Evolutionary conservation across 2,888 invertebrate species (phyloP).

Genomic region (Xestoiulus laeticollis): DNA sequence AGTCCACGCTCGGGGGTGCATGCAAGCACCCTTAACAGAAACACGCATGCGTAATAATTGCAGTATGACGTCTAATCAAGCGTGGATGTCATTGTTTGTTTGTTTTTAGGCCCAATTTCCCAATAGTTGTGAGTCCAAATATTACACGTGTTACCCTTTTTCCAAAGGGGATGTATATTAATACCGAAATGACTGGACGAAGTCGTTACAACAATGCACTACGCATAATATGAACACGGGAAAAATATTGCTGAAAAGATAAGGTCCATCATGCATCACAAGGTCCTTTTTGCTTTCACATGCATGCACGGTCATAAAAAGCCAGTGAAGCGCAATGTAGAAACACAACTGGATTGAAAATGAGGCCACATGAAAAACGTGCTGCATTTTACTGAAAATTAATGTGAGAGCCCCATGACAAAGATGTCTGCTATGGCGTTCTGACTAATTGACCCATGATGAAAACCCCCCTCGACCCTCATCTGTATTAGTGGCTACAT

Average conservation of each 20-base stretch:
- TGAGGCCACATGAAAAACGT: background rate
- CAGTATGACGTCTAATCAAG: background rate
- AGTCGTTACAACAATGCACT: background rate
- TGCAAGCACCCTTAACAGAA: background rate
- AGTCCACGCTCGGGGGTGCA: background rate
- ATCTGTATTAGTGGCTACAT: slow-evolving; percentile 16
- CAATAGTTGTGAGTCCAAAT: background rate
- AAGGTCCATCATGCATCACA: slow-evolving; percentile 28
- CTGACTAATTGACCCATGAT: slow-evolving; percentile 1
- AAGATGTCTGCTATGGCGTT: slow-evolving; percentile 25
- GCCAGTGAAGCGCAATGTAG: background rate
- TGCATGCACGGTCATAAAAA: background rate
- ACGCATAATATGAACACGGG: background rate
- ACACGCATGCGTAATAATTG: slow-evolving; percentile 23
- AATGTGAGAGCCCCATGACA: background rate
- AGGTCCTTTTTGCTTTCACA: slow-evolving; percentile 21
- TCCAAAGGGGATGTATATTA: slow-evolving; percentile 1
- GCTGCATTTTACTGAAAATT: background rate
- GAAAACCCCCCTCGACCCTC: slow-evolving; percentile 23
- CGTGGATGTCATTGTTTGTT: slow-evolving; percentile 19
- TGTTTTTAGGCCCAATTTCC: background rate
- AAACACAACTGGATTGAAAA: too few species aligned
- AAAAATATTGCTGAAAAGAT: background rate
- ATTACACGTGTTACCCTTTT: background rate
- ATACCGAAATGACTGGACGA: background rate